Conservation (phyloP, 2,113 vertebrate species). For the Ceyx melanurus region DNA sequence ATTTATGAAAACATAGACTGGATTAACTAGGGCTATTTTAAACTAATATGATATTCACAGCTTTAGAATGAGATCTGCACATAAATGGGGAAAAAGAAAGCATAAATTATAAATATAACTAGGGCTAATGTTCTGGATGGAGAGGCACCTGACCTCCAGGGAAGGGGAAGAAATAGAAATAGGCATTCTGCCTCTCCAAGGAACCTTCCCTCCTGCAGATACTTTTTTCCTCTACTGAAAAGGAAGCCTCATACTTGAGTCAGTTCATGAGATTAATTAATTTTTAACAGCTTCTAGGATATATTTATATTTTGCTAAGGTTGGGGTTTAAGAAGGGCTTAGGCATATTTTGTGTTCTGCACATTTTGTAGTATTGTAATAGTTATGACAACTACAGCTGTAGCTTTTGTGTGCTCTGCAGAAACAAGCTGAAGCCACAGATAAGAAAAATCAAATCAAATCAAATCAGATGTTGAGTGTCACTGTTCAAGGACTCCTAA, state of each 20-base stretch:
- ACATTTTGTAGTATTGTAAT: neutral
- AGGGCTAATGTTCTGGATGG: neutral
- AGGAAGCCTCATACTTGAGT: neutral
- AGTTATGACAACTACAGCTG: neutral
- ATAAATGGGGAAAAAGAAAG: neutral
- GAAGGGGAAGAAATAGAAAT: neutral
- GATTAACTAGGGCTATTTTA: neutral
- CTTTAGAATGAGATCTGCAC: neutral
- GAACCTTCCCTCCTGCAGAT: neutral
- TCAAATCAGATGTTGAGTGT: neutral
- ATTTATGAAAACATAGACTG: neutral
- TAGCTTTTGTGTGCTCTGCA: neutral
- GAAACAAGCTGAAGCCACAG: neutral
- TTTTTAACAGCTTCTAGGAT: neutral
- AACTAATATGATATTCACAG: neutral
- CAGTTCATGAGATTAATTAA: rapidly evolving
- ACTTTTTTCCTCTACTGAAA: neutral
- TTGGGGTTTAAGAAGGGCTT: neutral
- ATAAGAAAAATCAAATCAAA: neutral
- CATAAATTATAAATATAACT: neutral
- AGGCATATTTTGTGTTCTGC: neutral
- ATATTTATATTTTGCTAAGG: neutral
- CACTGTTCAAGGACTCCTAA: neutral
- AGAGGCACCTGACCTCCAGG: neutral
- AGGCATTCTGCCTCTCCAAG: neutral